Conservation (phyloP, 2,113 vertebrate genomes). For the Bubo scandiacus region DNA sequence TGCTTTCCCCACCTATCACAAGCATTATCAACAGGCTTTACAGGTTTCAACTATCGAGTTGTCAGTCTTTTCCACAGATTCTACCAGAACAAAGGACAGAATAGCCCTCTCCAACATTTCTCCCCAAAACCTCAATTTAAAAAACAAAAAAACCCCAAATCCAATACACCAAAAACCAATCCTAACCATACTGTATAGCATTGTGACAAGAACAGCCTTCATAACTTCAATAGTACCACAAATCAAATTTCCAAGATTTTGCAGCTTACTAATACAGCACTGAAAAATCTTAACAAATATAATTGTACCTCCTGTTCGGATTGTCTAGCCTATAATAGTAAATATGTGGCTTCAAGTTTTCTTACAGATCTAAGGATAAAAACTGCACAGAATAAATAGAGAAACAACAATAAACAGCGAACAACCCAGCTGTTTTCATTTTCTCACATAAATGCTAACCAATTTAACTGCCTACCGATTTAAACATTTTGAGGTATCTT, state of each 20-base stretch:
- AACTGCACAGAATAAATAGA: neutral
- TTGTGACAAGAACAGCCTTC: neutral
- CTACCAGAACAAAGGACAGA: neutral
- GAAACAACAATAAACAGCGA: neutral
- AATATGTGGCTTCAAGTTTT: neutral
- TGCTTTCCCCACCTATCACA: neutral
- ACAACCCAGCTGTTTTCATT: neutral
- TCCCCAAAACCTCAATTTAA: neutral
- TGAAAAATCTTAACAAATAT: neutral
- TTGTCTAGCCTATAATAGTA: neutral
- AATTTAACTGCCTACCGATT: neutral
- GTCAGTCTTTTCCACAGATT: neutral
- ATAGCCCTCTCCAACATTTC: neutral
- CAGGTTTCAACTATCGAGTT: neutral
- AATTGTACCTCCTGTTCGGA: neutral
- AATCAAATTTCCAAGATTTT: neutral
- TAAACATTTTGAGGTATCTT: neutral
- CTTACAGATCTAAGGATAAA: neutral
- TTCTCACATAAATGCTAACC: neutral
- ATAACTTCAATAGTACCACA: neutral
- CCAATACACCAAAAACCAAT: neutral
- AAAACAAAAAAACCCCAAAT: neutral
- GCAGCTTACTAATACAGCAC: neutral
- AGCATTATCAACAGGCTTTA: neutral
- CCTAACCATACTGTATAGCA: neutral